phyloP scores from a whole-genome alignment of 2,888 invertebrate species.

The Camptogramma bilineatum region DNA sequence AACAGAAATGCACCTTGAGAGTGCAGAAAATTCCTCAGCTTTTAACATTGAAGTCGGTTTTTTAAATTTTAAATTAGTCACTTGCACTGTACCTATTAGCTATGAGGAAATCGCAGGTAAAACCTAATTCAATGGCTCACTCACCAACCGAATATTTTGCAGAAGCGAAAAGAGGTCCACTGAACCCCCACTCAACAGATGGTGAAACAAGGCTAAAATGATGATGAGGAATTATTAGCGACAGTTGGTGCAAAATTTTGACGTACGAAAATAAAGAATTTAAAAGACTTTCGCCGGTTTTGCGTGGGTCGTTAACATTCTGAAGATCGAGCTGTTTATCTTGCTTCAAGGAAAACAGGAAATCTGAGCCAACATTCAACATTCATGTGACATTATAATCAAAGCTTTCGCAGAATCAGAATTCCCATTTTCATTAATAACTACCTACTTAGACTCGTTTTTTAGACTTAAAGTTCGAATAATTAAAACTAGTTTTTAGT shows the following conservation, averaged over 20 bases:
- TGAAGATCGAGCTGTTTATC: not conserved
- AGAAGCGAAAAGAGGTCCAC: no score
- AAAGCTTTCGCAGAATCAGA: not conserved
- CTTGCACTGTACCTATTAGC: no score
- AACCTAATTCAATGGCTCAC: no score
- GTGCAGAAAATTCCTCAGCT: no score
- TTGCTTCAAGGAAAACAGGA: conserved; percentile 30
- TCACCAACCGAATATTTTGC: no score
- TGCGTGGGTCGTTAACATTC: conserved; percentile 11
- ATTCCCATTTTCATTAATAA: not conserved
- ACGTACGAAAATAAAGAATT: not conserved
- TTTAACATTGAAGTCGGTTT: no score
- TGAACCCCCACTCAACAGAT: no score
- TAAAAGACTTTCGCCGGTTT: conserved; percentile 2
- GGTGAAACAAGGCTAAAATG: no score
- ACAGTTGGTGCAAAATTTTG: not conserved
- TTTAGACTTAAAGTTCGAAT: not conserved
- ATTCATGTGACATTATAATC: conserved; percentile 3
- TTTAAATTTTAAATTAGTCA: no score
- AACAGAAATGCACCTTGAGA: no score
- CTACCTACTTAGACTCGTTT: not conserved
- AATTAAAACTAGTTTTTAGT: not conserved
- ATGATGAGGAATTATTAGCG: not conserved
- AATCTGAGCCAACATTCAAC: not conserved
- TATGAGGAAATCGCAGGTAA: no score